Evolutionary conservation across 2,113 vertebrate species (phyloP), one percentile per base, ranked within the genome.

Genomic region (Xenus cinereus): DNA sequence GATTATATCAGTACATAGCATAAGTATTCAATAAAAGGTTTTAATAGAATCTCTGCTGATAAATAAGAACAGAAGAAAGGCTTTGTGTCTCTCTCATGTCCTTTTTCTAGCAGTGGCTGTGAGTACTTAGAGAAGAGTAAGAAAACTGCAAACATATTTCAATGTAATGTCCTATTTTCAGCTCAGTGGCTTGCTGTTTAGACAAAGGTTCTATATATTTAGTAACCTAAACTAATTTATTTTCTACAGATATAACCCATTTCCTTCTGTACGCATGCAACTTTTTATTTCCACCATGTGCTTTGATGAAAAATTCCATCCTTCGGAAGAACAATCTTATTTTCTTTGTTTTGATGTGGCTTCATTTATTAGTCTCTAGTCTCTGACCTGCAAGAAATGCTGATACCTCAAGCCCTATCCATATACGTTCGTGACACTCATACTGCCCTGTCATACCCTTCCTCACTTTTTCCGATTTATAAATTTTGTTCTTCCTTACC

Each of bases 111-210:
- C 32, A 28, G 16, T 26, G 57, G 6, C n/a, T 90, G 33, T 84
- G 35, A 85, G 28, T 41, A 32, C 35, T 79, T 83, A 88, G n/a
- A 76, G 57, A 85, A 60, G 62, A 86, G 45, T 41, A 89, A 86
- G 41, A 83, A 67, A 89, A 68, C 32, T 74, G 32, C n/a, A 77
- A 91, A 74, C 50, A 21, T 39, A 77, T 28, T 84, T 91, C 76
- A 87, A n/a, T 12, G 50, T 81, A 89, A 84, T 85, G 35, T 60
- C n/a, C 30, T 85, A 43, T 66, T 83, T 93, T 90, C 79, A 88
- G n/a, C 13, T 87, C 53, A 75, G 35, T 67, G 27, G 19, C 17
- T 87, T 89, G 9, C 33, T 94, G 71, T 64, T 64, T 64, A 41
- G 37, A 21, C 11, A 85, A 48, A 14, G 9, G 74, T 92, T 71